These are phyloP conservation scores for Epizoanthus stellaris DNA, from an alignment of 92 coral and sea anemone species.

Conservation along the genomic window DNA sequence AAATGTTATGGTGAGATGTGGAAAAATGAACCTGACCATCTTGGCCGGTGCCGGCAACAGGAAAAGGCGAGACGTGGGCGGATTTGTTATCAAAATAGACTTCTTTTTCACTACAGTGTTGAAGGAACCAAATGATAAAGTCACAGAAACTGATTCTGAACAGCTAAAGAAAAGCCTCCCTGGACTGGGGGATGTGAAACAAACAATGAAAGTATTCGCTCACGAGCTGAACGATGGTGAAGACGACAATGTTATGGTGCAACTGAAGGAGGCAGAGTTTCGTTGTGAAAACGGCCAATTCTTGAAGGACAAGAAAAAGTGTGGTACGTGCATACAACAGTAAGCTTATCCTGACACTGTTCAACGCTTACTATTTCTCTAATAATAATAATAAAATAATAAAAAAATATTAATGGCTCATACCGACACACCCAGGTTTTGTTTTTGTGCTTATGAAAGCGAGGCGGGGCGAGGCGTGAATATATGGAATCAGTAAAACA, in stretches of 20 bases:
- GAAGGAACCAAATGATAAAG: neutral
- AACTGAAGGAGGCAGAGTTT: neutral
- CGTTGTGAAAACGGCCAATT: conserved; percentile 12
- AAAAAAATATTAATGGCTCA: too few species aligned
- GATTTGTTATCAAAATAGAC: neutral
- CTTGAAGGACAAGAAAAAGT: neutral
- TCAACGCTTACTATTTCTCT: too few species aligned
- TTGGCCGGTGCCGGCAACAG: neutral
- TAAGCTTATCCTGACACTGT: too few species aligned
- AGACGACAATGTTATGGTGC: neutral
- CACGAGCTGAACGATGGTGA: neutral
- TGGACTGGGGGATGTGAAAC: neutral
- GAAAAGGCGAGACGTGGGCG: neutral
- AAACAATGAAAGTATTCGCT: neutral
- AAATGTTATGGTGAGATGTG: conserved; percentile 8
- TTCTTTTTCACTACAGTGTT: neutral
- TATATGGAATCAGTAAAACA: too few species aligned
- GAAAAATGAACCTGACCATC: conserved; percentile 14
- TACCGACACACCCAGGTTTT: too few species aligned
- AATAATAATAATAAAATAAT: too few species aligned
- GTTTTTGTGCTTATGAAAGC: too few species aligned
- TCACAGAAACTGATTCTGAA: neutral
- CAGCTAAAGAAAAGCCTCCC: conserved; percentile 5
- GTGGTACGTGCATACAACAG: neutral
- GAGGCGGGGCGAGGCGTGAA: too few species aligned